These are phyloP conservation scores for Furcifer pardalis DNA, from an alignment of 2,797 vertebrate genomes.

Conservation along the genomic window DNA sequence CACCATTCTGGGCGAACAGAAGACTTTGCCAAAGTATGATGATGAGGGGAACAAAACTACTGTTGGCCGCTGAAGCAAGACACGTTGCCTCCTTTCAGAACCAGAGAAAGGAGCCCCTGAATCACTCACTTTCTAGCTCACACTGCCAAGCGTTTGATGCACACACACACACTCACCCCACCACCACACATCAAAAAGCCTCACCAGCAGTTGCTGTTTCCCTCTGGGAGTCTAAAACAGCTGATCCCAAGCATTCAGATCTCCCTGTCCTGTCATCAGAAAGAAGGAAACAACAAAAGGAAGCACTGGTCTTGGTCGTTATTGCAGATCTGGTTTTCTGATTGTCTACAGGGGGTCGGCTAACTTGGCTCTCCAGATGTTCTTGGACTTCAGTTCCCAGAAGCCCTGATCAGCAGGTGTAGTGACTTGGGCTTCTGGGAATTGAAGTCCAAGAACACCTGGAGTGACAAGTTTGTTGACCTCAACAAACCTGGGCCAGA, in stretches of 20 bases:
- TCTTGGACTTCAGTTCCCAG: no score
- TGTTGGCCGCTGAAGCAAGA: not conserved
- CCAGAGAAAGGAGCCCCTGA: not conserved
- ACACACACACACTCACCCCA: no score
- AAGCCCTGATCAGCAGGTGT: no score
- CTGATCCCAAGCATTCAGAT: not conserved
- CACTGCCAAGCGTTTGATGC: not conserved
- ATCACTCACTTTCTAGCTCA: no score
- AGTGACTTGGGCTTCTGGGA: no score
- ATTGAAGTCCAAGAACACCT: no score
- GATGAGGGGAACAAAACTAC: no score
- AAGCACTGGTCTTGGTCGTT: not conserved
- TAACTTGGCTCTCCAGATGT: no score
- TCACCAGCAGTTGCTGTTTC: not conserved
- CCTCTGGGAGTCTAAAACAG: not conserved
- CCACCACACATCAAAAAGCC: not conserved
- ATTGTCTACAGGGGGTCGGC: no score
- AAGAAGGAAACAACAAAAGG: not conserved
- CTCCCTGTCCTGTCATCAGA: not conserved
- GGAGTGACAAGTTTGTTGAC: no score
- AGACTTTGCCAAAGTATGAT: not conserved
- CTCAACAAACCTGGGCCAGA: not conserved
- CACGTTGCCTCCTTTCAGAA: not conserved
- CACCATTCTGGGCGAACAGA: not conserved
- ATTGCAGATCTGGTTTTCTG: not conserved